Evolutionary conservation across 2,888 invertebrate genomes (phyloP), one percentile per base, ranked within the genome.

Genomic region (Sphaerophoria rueppellii): DNA sequence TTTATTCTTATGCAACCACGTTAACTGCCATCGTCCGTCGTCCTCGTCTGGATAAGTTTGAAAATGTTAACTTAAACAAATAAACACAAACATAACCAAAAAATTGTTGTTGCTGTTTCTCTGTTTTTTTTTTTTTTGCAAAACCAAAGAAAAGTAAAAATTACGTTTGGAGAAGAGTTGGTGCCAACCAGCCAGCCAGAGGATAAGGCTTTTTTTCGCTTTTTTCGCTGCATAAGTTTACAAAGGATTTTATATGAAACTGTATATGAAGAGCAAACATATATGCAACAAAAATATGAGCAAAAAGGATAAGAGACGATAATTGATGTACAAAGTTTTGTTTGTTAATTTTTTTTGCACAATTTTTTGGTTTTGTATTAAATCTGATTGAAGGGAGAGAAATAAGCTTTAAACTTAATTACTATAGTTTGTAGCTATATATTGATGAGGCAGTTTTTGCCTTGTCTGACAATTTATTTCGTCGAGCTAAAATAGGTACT

Each of bases 261-360:
- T 60, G 35, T 50, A 50, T 61, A 40, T 11, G 14, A 37, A 4
- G 48, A 11, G 34, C 5, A 40, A 40, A 9, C 72, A 76, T 76
- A 60, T 40, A 72, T 85, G 57, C 76, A 78, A 76, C 75, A 79
- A 75, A 40, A 75, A 79, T 79, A 70, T 63, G 73, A 70, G 52
- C 24, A 60, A 74, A 74, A 65, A 48, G 83, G 61, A 76, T 73
- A 76, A 70, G 85, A 81, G 81, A 81, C 72, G 85, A 77, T 85
- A 85, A 85, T 85, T 85, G 85, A 77, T 85, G 70, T 77, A 70
- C 7, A 43, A 57, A 54, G 58, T 34, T 70, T 50, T 40, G 63
- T 63, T 46, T 67, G 46, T 50, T 11, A 34, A 69, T 58, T 75
- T 52, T 71, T 72, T 72, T 43, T 37, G 2, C 37, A n/a, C n/a